Evolutionary conservation across 2,797 vertebrate species (phyloP).

Genomic region (Cossypha niveicapilla): DNA sequence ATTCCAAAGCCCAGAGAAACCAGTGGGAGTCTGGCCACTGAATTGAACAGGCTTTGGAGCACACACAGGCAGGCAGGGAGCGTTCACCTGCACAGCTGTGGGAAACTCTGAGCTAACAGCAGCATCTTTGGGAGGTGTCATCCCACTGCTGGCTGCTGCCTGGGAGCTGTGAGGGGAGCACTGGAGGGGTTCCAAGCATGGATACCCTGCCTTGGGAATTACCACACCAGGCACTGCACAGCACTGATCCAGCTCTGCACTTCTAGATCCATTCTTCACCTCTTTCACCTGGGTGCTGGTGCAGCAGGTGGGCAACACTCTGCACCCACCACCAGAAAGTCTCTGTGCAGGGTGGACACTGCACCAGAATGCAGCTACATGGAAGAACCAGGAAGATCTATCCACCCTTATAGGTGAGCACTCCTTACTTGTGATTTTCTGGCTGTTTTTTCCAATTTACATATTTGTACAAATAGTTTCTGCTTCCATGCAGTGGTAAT

Average conservation of each 20-base stretch:
- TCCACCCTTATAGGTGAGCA: not conserved
- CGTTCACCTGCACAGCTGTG: not conserved
- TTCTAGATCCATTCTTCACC: not conserved
- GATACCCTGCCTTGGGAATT: not conserved
- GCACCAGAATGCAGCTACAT: rapidly evolving
- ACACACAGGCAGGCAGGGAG: not conserved
- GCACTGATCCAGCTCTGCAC: not conserved
- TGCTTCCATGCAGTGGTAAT: not conserved
- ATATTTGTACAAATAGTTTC: not conserved
- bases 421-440: not conserved
- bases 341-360: not conserved
- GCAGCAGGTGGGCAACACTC: not conserved
- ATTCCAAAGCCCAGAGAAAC: not conserved
- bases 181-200: not conserved
- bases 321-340: not conserved
- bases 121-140: not conserved
- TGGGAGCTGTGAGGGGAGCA: not conserved
- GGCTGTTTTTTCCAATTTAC: not conserved
- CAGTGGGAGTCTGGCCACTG: not conserved
- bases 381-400: not conserved
- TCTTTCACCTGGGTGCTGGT: not conserved
- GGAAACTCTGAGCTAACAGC: not conserved
- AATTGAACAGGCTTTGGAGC: not conserved
- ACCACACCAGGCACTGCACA: not conserved
- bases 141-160: not conserved